These are phyloP conservation scores for Drepanosiphum platanoidis DNA, from an alignment of 2,888 invertebrate species.

Conservation along the genomic window DNA sequence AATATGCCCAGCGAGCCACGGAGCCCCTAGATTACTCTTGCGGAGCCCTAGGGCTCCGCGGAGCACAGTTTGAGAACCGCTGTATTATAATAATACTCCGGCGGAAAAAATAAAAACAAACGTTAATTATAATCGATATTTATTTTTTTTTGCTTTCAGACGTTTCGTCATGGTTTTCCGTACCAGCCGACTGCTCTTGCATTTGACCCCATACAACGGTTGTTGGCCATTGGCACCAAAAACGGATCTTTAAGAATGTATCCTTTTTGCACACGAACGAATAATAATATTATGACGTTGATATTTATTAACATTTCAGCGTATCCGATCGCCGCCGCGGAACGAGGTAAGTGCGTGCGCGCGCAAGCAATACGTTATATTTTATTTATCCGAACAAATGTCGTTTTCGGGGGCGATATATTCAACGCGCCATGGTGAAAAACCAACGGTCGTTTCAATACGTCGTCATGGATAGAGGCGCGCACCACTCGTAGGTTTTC, in stretches of 20 bases:
- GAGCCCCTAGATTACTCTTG: too few relatives aligned
- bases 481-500: background rate
- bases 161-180: slow-evolving; percentile 98
- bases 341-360: slow-evolving; percentile 28
- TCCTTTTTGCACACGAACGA: slow-evolving; percentile 72
- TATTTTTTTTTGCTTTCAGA: slow-evolving; percentile 74
- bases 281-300: slow-evolving; percentile 1
- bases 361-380: background rate
- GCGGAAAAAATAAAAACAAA: slow-evolving; percentile 3
- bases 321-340: background rate
- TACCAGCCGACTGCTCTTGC: slow-evolving; percentile 96
- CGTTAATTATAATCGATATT: background rate
- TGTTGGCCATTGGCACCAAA: slow-evolving; percentile 96
- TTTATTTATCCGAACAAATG: background rate
- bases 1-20: too few relatives aligned
- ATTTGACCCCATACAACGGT: slow-evolving; percentile 96
- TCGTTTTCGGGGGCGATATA: background rate
- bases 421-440: background rate
- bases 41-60: too few relatives aligned
- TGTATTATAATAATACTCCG: too few relatives aligned
- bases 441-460: slow-evolving; percentile 26
- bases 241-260: slow-evolving; percentile 95
- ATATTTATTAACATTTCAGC: background rate
- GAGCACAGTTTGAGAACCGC: too few relatives aligned
- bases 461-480: slow-evolving; percentile 16